These are phyloP conservation scores for Cavia porcellus DNA, from an alignment of 2,113 vertebrate genomes.

Conservation along the genomic window DNA sequence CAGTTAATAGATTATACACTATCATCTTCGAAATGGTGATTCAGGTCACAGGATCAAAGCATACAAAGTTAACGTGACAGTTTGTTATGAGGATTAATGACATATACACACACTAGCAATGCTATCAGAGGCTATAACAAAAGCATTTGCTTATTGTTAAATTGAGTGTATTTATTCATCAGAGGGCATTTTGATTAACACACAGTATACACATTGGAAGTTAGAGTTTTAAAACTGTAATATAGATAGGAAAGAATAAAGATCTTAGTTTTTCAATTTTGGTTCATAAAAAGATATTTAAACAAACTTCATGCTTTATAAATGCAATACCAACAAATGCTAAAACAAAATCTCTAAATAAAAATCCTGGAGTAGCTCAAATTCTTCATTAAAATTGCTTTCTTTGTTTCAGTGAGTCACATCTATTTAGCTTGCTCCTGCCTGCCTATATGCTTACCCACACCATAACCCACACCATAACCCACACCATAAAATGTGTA, in stretches of 20 bases:
- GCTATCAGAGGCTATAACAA: neutral
- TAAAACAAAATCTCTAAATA: neutral
- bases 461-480: neutral
- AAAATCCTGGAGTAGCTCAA: neutral
- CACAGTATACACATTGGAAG: neutral
- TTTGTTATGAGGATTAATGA: neutral
- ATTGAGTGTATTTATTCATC: neutral
- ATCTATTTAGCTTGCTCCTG: neutral
- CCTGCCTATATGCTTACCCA: neutral
- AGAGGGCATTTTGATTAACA: neutral
- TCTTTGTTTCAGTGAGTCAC: neutral
- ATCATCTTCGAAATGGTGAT: too few species aligned
- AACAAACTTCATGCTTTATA: neutral
- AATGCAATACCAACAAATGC: neutral
- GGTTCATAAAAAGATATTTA: neutral
- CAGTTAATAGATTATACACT: too few species aligned
- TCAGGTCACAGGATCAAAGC: too few species aligned
- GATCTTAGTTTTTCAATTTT: neutral
- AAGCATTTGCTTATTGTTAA: neutral
- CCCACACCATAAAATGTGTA: neutral
- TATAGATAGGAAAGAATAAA: neutral
- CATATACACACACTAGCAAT: neutral
- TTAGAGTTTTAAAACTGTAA: neutral
- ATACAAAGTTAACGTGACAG: neutral
- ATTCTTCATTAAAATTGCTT: neutral